A percentile compares a stretch with the other conserved stretches of the same genome.
phyloP scores from a whole-genome alignment of 1,140 invertebrate species.

The Sitophilus oryzae region DNA sequence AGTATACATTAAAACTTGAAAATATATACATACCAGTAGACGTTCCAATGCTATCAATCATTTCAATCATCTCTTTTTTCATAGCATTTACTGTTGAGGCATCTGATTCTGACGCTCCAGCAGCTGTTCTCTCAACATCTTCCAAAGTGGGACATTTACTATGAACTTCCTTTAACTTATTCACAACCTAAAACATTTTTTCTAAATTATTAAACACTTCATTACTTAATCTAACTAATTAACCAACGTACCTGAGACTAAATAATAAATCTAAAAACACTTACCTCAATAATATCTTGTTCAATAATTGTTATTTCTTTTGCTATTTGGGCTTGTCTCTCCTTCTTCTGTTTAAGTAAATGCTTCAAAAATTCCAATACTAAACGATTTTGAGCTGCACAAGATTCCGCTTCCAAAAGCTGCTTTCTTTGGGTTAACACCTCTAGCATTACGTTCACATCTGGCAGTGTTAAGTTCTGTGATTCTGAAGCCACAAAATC shows the following conservation, averaged over 20 bases:
- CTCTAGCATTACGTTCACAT: constrained; percentile 78
- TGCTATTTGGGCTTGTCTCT: constrained; percentile 61
- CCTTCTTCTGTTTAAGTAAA: constrained; percentile 67
- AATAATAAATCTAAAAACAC: constrained; percentile 2
- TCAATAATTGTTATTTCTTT: constrained; percentile 73
- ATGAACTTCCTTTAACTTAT: constrained; percentile 65
- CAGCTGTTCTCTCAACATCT: constrained; percentile 43
- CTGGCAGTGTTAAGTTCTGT: constrained; percentile 66
- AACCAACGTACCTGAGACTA: background rate
- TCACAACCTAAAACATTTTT: constrained; percentile 44
- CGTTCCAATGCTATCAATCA: constrained; percentile 51
- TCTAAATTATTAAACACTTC: background rate
- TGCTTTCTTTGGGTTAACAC: constrained; percentile 73
- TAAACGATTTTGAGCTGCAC: constrained; percentile 70
- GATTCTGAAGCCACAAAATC: constrained; percentile 63
- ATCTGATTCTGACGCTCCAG: constrained; percentile 36
- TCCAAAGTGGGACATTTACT: constrained; percentile 48
- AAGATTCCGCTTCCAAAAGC: constrained; percentile 72
- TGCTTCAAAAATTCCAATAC: constrained; percentile 80
- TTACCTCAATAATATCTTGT: constrained; percentile 70
- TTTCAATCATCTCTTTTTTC: constrained; percentile 53
- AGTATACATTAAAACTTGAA: too few species aligned
- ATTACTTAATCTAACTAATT: background rate
- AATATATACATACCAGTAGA: constrained; percentile 21
- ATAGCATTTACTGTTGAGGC: constrained; percentile 48